Evolutionary conservation across 2,888 invertebrate species (phyloP).

Genomic region (Anoplius nigerrimus): DNA sequence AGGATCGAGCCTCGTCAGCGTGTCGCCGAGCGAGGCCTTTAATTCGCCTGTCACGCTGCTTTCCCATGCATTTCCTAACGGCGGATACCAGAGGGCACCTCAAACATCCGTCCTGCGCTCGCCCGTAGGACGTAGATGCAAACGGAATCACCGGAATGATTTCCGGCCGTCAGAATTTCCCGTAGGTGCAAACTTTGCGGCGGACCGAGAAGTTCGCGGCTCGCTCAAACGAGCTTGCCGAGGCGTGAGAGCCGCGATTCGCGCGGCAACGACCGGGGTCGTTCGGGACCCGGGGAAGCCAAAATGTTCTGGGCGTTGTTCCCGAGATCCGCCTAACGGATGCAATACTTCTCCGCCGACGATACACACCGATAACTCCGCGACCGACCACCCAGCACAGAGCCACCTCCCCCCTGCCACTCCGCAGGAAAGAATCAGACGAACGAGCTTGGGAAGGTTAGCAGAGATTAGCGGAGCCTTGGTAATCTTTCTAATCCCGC

Average conservation of each 20-base stretch:
- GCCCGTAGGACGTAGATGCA: background rate
- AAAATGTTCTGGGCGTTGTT: no score
- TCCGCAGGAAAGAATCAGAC: conserved; percentile 35
- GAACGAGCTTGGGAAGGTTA: conserved; percentile 35
- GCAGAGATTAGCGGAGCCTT: conserved; percentile 38
- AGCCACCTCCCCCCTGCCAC: conserved; percentile 6
- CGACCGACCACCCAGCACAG: no score
- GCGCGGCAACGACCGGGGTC: no score
- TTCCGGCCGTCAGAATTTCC: conserved; percentile 1
- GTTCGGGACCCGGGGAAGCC: no score
- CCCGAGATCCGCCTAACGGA: no score
- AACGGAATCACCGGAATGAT: conserved; percentile 5
- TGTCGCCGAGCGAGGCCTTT: conserved; percentile 16
- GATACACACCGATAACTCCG: conserved; percentile 19
- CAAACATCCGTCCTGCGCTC: conserved; percentile 3
- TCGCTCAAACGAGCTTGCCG: background rate
- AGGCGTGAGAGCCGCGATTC: no score
- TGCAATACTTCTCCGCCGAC: no score
- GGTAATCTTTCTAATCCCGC: conserved; percentile 37
- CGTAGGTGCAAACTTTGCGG: conserved; percentile 2
- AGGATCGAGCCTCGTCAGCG: conserved; percentile 27
- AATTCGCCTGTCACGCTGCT: conserved; percentile 27
- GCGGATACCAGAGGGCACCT: background rate
- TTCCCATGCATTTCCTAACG: conserved; percentile 5
- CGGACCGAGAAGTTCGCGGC: background rate